Percentiles rank a stretch among this genome's conserved stretches.
Conservation (phyloP, 2,888 invertebrate genomes). For the Crocallis elinguaria region DNA sequence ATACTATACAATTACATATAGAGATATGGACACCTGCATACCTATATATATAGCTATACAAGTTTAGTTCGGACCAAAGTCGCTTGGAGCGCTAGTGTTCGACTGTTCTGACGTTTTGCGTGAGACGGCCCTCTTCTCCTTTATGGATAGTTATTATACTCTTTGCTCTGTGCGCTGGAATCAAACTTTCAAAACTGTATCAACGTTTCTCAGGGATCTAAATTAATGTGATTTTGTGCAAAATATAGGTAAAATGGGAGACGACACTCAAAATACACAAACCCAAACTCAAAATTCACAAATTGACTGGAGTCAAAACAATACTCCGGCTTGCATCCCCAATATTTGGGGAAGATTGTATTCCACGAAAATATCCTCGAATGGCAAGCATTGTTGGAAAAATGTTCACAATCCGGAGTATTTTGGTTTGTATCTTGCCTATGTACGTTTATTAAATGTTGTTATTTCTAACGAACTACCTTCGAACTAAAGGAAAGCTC, state of each 20-base stretch:
- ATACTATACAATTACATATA: too few species aligned
- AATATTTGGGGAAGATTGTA: constrained; percentile 82
- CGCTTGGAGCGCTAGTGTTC: too few species aligned
- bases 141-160: too few species aligned
- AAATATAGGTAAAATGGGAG: constrained; percentile 56
- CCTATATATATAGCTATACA: too few species aligned
- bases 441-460: too few species aligned
- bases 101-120: too few species aligned
- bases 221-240: neutral
- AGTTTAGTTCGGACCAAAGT: too few species aligned
- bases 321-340: constrained; percentile 68
- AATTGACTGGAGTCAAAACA: constrained; percentile 76
- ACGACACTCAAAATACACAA: constrained; percentile 69
- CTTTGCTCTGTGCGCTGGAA: too few species aligned
- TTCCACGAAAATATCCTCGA: constrained; percentile 62
- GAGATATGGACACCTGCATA: too few species aligned
- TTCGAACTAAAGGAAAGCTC: too few species aligned
- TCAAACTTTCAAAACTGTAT: neutral
- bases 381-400: constrained; percentile 67
- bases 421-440: constrained; percentile 59
- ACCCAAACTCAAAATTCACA: constrained; percentile 80
- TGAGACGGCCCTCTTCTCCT: too few species aligned
- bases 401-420: constrained; percentile 61
- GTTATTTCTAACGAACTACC: constrained; percentile 16
- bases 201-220: neutral